Base-by-base conservation (phyloP, 2,888 invertebrate species). In the Kuschelorhynchus macadamiae region DNA sequence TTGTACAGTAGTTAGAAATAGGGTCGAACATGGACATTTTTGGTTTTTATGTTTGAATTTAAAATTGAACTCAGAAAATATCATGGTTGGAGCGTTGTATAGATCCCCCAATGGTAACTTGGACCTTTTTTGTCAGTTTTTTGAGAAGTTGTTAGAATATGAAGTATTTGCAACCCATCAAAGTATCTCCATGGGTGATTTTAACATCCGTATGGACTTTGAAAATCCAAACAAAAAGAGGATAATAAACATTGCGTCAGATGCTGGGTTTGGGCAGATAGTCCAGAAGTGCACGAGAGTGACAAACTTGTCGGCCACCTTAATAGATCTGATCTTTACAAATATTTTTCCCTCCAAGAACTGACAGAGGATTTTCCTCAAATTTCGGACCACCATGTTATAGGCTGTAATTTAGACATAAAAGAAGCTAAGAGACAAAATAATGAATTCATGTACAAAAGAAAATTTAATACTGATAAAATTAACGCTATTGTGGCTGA, bases 1-100 rank as follows among this genome's bases (percentile, higher is more conserved):
- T 8, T 49, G 25, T 25, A 30, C 21, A 49, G 49, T 49, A n/a
- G 30, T 21, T 1, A 49, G 20, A 49, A 49, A 18, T 30, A 12
- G 7, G 18, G 49, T 49, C 14, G 3, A 8, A 9, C 46, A 46
- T 14, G 46, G 49, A n/a, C 21, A 49, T 21, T 30, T 12, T 16
- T 49, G 49, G 21, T 21, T 30, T 25, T n/a, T 49, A 5, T 49
- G 21, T 30, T 21, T 49, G n/a, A 11, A 49, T 17, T 3, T 46
- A 8, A 3, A 3, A 16, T n/a, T 17, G 14, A 20, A n/a, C 2
- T 46, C 46, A 14, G 46, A 46, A 8, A 3, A 18, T 46, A 20
- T 46, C 4, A 46, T 46, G 3, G 21, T 46, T 46, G 25, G 25
- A 25, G 25, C 25, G 3, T 3, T 25, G 25, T 25, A 25, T 25